Evolutionary conservation across 2,113 vertebrate genomes (phyloP).

Genomic region (Pycnonotus jocosus): DNA sequence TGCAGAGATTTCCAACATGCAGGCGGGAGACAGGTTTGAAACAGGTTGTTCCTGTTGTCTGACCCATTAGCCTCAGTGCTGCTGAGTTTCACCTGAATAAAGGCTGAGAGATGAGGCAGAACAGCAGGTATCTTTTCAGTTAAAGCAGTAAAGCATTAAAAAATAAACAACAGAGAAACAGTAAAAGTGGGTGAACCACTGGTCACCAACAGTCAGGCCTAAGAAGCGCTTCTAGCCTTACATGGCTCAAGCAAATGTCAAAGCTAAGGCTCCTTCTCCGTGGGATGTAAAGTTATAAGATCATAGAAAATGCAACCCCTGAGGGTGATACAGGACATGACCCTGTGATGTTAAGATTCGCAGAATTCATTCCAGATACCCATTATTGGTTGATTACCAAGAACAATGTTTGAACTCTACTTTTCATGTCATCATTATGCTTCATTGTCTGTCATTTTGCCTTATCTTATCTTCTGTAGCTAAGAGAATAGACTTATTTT

Average conservation of each 20-base stretch:
- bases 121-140: not conserved
- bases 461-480: not conserved
- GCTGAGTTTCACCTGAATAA: not conserved
- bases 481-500: not conserved
- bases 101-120: not conserved
- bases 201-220: too few species aligned
- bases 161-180: too few species aligned
- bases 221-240: not conserved
- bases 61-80: accelerated
- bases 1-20: not conserved
- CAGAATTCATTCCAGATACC: not conserved
- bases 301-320: not conserved
- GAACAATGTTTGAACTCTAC: not conserved
- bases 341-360: not conserved
- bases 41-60: not conserved
- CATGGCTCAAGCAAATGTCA: not conserved
- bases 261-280: not conserved
- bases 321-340: not conserved
- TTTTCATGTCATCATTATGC: not conserved
- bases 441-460: not conserved
- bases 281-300: not conserved
- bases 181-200: not conserved
- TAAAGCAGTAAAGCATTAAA: not conserved
- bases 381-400: not conserved
- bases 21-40: not conserved